Evolutionary conservation across 2,113 vertebrate species (phyloP).

Genomic region (Ardeotis arabs): DNA sequence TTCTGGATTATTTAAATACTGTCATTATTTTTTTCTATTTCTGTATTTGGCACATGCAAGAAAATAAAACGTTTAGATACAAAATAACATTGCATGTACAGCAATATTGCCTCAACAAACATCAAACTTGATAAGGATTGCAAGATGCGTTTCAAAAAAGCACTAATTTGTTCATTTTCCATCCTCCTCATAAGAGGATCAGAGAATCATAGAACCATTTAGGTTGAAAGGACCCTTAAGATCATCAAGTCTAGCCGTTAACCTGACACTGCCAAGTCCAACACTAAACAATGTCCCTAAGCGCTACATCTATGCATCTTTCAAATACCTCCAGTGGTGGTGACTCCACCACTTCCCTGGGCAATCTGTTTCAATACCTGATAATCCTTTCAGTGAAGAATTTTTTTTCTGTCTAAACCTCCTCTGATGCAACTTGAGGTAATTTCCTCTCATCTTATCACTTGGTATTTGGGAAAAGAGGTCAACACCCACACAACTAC

Average conservation of each 20-base stretch:
- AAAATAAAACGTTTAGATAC: background rate
- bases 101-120: background rate
- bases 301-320: too few relatives aligned
- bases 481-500: too few relatives aligned
- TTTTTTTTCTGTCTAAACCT: background rate
- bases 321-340: too few relatives aligned
- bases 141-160: background rate
- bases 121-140: background rate
- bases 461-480: background rate
- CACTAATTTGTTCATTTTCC: background rate
- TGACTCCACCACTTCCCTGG: too few relatives aligned
- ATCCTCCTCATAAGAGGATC: background rate
- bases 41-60: background rate
- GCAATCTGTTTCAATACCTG: too few relatives aligned
- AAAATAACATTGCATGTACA: background rate
- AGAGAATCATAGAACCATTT: background rate
- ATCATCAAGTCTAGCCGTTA: accelerated
- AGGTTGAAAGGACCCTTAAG: background rate
- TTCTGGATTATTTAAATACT: background rate
- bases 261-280: background rate
- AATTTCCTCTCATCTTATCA: accelerated
- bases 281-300: background rate
- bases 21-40: background rate
- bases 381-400: too few relatives aligned
- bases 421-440: background rate